Evolutionary conservation across 2,888 invertebrate genomes (phyloP).

Genomic region (Rhamnusium bicolor): DNA sequence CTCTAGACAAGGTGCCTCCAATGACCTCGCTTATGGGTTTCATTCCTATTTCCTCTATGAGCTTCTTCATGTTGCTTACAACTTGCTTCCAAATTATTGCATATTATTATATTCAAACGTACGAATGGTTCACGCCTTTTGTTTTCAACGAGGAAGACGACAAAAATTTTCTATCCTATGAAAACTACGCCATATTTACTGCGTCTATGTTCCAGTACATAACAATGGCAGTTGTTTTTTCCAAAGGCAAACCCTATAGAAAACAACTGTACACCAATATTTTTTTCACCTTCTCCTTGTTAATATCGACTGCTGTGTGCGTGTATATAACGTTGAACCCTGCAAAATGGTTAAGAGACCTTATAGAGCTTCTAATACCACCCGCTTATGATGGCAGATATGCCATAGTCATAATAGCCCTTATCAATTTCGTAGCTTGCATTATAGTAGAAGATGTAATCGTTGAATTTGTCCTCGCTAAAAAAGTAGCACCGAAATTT

Average conservation of each 20-base stretch:
- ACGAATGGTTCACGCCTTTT: constrained; percentile 75
- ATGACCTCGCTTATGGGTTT: constrained; percentile 73
- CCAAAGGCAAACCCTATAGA: constrained; percentile 79
- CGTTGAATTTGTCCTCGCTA: constrained; percentile 75
- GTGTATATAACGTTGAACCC: constrained; percentile 72
- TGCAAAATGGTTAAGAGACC: constrained; percentile 69
- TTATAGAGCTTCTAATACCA: constrained; percentile 81
- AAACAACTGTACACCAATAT: constrained; percentile 77
- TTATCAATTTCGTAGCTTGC: constrained; percentile 73
- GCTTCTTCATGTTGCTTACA: constrained; percentile 72
- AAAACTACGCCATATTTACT: constrained; percentile 78
- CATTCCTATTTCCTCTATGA: constrained; percentile 73
- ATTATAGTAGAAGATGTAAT: constrained; percentile 75
- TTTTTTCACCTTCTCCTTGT: constrained; percentile 71
- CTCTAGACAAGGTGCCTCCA: constrained; percentile 73
- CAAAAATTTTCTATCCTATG: constrained; percentile 69
- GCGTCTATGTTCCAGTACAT: constrained; percentile 80
- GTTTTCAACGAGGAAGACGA: constrained; percentile 62
- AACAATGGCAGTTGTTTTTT: constrained; percentile 77
- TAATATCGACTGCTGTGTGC: constrained; percentile 72
- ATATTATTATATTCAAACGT: constrained; percentile 72
- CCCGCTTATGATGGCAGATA: constrained; percentile 70
- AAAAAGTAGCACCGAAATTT: constrained; percentile 72
- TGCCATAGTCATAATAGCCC: constrained; percentile 72
- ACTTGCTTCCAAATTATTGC: constrained; percentile 71